phyloP scores from a whole-genome alignment of 2,797 vertebrate species.

The Cottoperca gobio region DNA sequence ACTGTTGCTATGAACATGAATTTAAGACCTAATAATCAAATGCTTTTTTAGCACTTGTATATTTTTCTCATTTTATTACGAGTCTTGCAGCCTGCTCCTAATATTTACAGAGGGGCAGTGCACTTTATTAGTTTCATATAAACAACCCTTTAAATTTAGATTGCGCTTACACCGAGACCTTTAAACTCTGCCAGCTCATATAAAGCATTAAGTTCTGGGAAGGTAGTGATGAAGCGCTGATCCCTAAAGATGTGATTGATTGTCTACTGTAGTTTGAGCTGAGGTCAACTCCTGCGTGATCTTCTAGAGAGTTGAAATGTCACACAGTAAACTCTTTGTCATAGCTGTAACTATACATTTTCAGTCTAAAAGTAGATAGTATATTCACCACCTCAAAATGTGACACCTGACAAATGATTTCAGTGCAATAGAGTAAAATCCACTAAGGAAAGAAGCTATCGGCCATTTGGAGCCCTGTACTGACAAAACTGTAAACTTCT shows the following conservation, averaged over 20 bases:
- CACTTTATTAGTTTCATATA: conserved; percentile 56
- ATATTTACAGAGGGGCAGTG: conserved; percentile 26
- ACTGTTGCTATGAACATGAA: background rate
- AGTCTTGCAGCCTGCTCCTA: conserved; percentile 4
- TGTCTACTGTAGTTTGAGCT: conserved; percentile 14
- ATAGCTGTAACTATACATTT: background rate
- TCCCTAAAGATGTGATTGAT: conserved; percentile 32
- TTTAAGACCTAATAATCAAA: background rate
- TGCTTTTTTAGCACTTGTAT: background rate
- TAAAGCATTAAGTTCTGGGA: conserved; percentile 39
- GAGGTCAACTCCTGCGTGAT: conserved; percentile 15
- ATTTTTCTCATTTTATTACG: conserved; percentile 28
- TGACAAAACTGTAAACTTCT: background rate
- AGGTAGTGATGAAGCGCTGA: conserved; percentile 42
- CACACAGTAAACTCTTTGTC: background rate
- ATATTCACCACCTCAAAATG: background rate
- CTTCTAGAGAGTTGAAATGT: conserved; percentile 3
- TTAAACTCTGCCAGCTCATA: conserved; percentile 61
- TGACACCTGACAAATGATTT: background rate
- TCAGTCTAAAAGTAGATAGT: background rate
- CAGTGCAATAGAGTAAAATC: background rate
- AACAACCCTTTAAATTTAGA: conserved; percentile 74
- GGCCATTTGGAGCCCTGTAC: background rate
- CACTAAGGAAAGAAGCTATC: background rate
- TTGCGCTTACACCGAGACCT: conserved; percentile 64